phyloP scores from a whole-genome alignment of 1,140 invertebrate species.

The Leptonema lineaticorne region DNA sequence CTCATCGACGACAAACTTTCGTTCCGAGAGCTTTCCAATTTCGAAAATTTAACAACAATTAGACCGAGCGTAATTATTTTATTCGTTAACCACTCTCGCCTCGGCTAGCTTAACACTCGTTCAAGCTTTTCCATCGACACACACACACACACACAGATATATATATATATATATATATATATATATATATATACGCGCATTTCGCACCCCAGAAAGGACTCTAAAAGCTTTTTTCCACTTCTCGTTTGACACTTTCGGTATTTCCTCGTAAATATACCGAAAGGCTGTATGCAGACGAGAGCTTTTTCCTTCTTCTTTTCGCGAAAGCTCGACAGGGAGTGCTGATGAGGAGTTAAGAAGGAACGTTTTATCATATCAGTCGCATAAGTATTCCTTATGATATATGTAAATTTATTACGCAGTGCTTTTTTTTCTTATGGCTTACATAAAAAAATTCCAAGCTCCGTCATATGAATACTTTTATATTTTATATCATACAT shows the following conservation, averaged over 20 bases:
- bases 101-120: no score
- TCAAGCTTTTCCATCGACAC: no score
- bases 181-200: neutral
- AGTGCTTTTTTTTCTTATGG: slow-evolving; percentile 20
- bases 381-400: slow-evolving; percentile 28
- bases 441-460: slow-evolving; percentile 22
- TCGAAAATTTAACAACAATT: neutral
- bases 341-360: slow-evolving; percentile 1
- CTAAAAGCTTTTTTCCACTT: slow-evolving; percentile 36
- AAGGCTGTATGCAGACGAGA: neutral
- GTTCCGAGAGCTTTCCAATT: neutral
- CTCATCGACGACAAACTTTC: no score
- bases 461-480: slow-evolving; percentile 25
- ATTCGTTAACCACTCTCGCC: no score
- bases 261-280: neutral
- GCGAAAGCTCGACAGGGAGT: neutral
- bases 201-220: slow-evolving; percentile 18
- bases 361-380: slow-evolving; percentile 31
- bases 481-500: slow-evolving; percentile 11
- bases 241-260: slow-evolving; percentile 10
- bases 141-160: no score
- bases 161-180: no score
- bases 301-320: neutral
- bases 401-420: slow-evolving; percentile 31
- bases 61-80: neutral